Base-by-base conservation (phyloP, 2,797 vertebrate genomes). In the Brachymystax lenok region DNA sequence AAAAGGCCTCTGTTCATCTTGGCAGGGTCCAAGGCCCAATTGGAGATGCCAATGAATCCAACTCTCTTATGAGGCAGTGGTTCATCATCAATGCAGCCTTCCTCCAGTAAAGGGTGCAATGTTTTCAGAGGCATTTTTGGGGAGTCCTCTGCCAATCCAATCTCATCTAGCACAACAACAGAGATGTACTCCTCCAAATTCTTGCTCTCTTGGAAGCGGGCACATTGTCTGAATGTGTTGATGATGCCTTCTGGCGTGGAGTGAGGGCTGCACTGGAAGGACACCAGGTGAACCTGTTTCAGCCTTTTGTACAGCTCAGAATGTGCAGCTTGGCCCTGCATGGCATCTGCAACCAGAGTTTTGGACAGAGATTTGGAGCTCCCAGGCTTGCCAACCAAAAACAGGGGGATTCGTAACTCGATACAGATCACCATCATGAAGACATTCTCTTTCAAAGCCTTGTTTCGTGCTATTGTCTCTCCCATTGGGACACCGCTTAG, bases 351-450 rank as follows among this genome's bases (percentile, higher is more conserved):
- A 83, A 99, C 98, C 0, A 99, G 92, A 7, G 97, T 99, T 94
- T 99, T 99, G 0, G 98, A 98, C 10, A 99, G 94, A 17, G 98
- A 99, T 85, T 99, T 99, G 79, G 98, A 99, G 80, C 97, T 99
- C 78, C 98, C 98, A 0, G 98, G 98, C 90, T 99, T 99, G 54
- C 98, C 98, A 2, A 99, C 97, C 8, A 99, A 92, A 81, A 99
- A 99, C 0, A 99, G 95, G 7, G 98, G 98, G 80, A 99, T 98
- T 88, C 94, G 95, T 52, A 99, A 90, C 83, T 99, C 97, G 76
- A 97, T 98, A 85, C 98, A 99, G 77, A 99, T 86, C 10, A 97
- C 96, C 98, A 99, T 99, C 97, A 99, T 99, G 88, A 99, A 99
- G 79, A 99, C 94, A 0, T 99, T 99, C 89, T 99, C 98, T 86